phyloP scores from a whole-genome alignment of 2,113 vertebrate species.

The Pelecanus crispus region DNA sequence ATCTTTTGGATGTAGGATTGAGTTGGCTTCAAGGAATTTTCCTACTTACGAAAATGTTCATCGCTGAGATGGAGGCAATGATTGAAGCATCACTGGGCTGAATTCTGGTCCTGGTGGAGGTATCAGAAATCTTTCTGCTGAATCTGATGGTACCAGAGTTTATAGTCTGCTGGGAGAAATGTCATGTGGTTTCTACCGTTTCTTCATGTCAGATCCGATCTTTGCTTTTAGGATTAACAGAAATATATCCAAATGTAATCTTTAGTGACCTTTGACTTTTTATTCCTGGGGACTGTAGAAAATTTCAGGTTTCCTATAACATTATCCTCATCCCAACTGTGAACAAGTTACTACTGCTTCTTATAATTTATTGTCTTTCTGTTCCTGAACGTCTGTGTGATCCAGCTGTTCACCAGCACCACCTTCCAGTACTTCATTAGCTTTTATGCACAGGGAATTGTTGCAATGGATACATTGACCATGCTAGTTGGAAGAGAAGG shows the following conservation, averaged over 20 bases:
- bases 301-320: slow-evolving; percentile 54
- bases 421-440: slow-evolving; percentile 53
- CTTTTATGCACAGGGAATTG: slow-evolving; percentile 58
- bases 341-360: slow-evolving; percentile 58
- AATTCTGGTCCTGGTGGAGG: background rate
- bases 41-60: background rate
- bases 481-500: slow-evolving; percentile 18
- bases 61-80: background rate
- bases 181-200: background rate
- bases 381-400: background rate
- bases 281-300: slow-evolving; percentile 13
- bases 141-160: background rate
- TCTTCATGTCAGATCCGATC: background rate
- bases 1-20: background rate
- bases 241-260: background rate
- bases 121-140: background rate
- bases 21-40: background rate
- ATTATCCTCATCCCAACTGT: slow-evolving; percentile 51
- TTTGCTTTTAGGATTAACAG: background rate
- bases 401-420: background rate
- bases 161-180: background rate
- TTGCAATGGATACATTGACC: slow-evolving; percentile 51
- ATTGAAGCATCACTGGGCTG: background rate
- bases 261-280: slow-evolving; percentile 21
- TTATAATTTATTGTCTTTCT: slow-evolving; percentile 63